Evolutionary conservation across 1,140 invertebrate genomes (phyloP), one percentile per base, ranked within the genome.

Genomic region (Lordiphosa clarofinis): DNA sequence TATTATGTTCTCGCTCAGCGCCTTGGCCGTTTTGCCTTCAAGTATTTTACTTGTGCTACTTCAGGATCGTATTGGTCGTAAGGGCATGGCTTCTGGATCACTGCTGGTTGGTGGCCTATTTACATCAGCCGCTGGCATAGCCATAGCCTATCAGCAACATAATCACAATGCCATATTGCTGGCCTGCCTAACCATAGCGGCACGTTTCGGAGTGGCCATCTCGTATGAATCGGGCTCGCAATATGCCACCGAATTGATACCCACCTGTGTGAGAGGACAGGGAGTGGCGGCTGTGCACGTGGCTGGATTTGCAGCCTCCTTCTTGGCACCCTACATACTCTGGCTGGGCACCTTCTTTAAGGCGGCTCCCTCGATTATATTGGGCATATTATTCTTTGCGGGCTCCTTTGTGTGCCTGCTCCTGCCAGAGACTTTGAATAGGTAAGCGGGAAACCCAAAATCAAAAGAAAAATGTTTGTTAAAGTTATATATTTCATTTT

Each of bases 171-270:
- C 87, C 39, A 81, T 89, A 24, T 21, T 91, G 6, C 82, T 90
- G 48, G 87, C 90, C 13, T 76, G 76, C 4, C 66, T 94, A 55
- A 91, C 92, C 4, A 90, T 93, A 9, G 82, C 92, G 33, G 92
- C 92, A 11, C 90, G 93, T 52, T 91, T 94, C 46, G 91, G 91
- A 43, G 91, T 94, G 35, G 93, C 92, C 47, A 91, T 93, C 3
- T 91, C 93, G 2, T 94, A 93, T 73, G 92, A 92, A 70, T 92
- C 93, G 7, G 87, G 91, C 66, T 87, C 93, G 38, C 92, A 92
- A 60, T 94, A 94, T 78, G 92, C 92, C 37, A 92, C 93, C 3
- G 93, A 94, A 76, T 86, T 93, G 38, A 92, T 93, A 59, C 93
- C 93, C 13, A 94, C 93, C 1, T 91, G 91, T 38, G 91, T 94